Evolutionary conservation across 1,140 invertebrate genomes (phyloP).

Genomic region (Leptinotarsa texana): DNA sequence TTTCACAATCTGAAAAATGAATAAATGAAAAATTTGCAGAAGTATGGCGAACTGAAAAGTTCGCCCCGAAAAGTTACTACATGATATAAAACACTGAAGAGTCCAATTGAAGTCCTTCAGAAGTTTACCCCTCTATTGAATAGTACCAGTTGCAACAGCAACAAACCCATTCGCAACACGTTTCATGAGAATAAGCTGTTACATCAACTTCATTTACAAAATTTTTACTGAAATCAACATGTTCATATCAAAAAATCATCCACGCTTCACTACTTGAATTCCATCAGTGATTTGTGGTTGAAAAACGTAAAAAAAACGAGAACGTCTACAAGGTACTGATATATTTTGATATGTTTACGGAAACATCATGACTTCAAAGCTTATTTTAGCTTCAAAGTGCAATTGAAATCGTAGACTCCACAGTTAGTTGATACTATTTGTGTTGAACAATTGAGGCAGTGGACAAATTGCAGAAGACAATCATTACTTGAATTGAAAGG

Average conservation of each 20-base stretch:
- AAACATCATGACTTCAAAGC: not conserved
- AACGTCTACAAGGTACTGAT: not conserved
- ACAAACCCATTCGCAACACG: not conserved
- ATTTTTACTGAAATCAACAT: not conserved
- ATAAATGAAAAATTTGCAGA: too few species aligned
- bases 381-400: not conserved
- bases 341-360: not conserved
- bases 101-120: too few species aligned
- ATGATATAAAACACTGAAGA: too few species aligned
- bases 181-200: not conserved
- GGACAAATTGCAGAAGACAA: not conserved
- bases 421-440: not conserved
- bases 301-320: not conserved
- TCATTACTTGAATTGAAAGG: not conserved
- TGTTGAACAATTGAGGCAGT: not conserved
- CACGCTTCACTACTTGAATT: not conserved
- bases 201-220: not conserved
- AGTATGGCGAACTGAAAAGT: too few species aligned
- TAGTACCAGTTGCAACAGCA: not conserved
- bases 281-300: not conserved
- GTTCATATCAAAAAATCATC: not conserved
- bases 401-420: not conserved
- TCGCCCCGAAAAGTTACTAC: too few species aligned
- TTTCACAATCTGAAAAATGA: too few species aligned
- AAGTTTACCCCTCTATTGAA: too few species aligned